phyloP scores from a whole-genome alignment of 2,888 invertebrate species.

The Argynnis bischoffii region DNA sequence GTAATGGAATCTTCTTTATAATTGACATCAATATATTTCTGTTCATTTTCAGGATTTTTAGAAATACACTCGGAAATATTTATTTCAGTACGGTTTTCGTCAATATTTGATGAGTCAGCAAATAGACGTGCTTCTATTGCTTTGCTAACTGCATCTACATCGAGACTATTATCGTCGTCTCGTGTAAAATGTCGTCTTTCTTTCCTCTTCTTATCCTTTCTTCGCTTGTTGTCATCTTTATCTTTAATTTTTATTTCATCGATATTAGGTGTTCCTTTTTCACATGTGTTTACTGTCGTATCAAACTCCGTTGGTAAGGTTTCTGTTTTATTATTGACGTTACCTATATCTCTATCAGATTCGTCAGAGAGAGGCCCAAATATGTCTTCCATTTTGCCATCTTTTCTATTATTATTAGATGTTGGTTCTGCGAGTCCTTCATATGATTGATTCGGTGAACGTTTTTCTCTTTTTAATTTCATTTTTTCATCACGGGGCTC shows the following conservation, averaged over 20 bases:
- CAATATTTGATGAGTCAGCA: constrained; percentile 83
- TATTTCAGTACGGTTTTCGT: constrained; percentile 64
- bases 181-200: constrained; percentile 82
- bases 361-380: constrained; percentile 94
- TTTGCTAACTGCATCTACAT: constrained; percentile 90
- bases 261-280: constrained; percentile 42
- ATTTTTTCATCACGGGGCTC: constrained; percentile 78
- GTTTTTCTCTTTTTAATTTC: constrained; percentile 83
- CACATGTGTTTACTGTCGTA: constrained; percentile 45
- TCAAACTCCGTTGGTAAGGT: constrained; percentile 56
- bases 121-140: constrained; percentile 91
- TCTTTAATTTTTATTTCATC: constrained; percentile 64
- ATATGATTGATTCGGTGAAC: constrained; percentile 53
- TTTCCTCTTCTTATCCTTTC: constrained; percentile 84
- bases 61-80: constrained; percentile 52
- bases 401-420: constrained; percentile 79
- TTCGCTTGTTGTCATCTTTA: constrained; percentile 82
- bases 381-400: constrained; percentile 93
- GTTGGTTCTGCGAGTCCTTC: constrained; percentile 57
- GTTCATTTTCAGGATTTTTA: constrained; percentile 74
- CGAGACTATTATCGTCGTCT: constrained; percentile 90
- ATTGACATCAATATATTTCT: constrained; percentile 67
- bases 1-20: constrained; percentile 36
- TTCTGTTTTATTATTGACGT: constrained; percentile 39
- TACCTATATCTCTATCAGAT: constrained; percentile 65